A percentile compares a stretch with the other conserved stretches of the same genome.
phyloP scores from a whole-genome alignment of 2,797 vertebrate species.

The Halcyon badia region DNA sequence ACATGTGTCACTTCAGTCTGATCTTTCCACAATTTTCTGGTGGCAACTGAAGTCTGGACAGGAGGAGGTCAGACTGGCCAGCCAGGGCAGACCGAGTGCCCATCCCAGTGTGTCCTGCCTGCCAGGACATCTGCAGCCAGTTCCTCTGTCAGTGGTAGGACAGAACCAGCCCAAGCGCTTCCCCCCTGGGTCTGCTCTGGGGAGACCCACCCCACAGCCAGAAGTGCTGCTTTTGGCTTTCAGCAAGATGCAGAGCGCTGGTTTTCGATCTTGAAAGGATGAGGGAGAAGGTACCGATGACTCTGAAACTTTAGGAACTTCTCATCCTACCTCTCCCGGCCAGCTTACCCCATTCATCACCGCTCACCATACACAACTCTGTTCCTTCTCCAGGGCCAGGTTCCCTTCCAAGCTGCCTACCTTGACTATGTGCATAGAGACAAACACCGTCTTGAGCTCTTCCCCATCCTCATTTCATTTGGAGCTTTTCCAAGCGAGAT shows the following conservation, averaged over 20 bases:
- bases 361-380: background rate
- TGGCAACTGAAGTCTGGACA: background rate
- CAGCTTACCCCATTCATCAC: background rate
- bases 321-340: background rate
- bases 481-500: background rate
- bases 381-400: background rate
- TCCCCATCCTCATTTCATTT: background rate
- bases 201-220: background rate
- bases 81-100: no score
- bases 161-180: background rate
- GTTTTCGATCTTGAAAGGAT: background rate
- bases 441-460: background rate
- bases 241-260: background rate
- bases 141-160: background rate
- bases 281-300: background rate
- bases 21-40: no score
- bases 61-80: background rate
- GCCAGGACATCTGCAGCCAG: no score
- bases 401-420: background rate
- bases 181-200: no score
- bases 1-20: no score
- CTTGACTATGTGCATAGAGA: fast-evolving
- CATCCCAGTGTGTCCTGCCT: background rate
- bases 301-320: background rate
- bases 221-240: background rate